Conservation (phyloP, 2,888 invertebrate genomes). For the Neuroscelio doddi region DNA sequence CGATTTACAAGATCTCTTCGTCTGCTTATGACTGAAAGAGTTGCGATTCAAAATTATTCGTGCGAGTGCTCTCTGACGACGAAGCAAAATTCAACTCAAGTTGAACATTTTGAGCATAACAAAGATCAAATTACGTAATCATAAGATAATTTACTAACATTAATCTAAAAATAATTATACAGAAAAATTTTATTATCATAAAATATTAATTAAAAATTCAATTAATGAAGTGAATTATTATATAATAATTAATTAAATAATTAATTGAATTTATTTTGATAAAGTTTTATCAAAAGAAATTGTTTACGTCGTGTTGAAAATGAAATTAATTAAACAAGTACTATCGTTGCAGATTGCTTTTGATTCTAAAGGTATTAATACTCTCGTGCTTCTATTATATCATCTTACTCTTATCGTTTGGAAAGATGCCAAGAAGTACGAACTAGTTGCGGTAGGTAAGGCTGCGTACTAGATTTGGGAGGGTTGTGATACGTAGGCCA, state of each 20-base stretch:
- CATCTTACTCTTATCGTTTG: conserved; percentile 28
- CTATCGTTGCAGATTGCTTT: conserved; percentile 5
- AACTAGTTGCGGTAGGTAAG: conserved; percentile 28
- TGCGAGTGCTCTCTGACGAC: background rate
- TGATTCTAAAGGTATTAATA: conserved; percentile 11
- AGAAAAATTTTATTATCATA: too few species aligned
- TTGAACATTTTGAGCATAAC: too few species aligned
- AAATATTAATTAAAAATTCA: too few species aligned
- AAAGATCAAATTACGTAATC: too few species aligned
- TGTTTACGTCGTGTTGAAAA: too few species aligned
- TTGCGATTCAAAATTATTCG: background rate
- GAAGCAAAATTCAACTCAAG: too few species aligned
- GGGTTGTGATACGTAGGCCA: conserved; percentile 14
- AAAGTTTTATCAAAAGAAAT: too few species aligned
- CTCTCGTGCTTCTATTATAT: conserved; percentile 24
- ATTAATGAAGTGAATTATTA: too few species aligned
- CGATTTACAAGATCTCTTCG: background rate
- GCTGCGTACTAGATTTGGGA: conserved; percentile 21
- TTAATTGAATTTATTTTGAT: too few species aligned
- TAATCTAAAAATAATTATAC: too few species aligned
- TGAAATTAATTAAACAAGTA: conserved; percentile 9
- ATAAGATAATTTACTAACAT: too few species aligned
- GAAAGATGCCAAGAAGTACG: conserved; percentile 19
- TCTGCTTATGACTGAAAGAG: background rate
- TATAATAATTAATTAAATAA: too few species aligned